Evolutionary conservation across 35 echinoderm and acorn worm species (phyloP).

Genomic region (Patiria miniata): DNA sequence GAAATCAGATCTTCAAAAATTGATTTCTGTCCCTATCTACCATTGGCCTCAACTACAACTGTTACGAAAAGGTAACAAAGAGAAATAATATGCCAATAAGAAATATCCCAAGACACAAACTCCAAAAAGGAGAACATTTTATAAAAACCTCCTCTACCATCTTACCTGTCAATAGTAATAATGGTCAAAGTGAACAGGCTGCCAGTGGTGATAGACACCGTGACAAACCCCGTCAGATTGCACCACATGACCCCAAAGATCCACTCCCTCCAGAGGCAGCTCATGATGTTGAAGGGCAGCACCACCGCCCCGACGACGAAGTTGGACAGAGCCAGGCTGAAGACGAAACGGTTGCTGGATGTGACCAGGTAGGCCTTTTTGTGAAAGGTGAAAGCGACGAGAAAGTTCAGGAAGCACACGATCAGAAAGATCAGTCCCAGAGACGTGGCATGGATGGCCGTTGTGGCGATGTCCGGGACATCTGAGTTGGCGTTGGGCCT

Average conservation of each 20-base stretch:
- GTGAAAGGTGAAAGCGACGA: slow-evolving; percentile 49
- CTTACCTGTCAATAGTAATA: slow-evolving; percentile 73
- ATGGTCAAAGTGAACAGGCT: slow-evolving; percentile 44
- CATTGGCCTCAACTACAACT: too few relatives aligned
- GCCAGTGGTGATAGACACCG: slow-evolving; percentile 45
- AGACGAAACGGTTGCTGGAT: slow-evolving; percentile 63
- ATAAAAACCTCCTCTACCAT: too few relatives aligned
- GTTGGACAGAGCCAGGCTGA: slow-evolving; percentile 62
- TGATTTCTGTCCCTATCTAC: too few relatives aligned
- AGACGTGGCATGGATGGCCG: slow-evolving; percentile 31
- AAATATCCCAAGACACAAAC: too few relatives aligned
- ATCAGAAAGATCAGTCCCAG: slow-evolving; percentile 30
- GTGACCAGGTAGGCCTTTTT: slow-evolving; percentile 60
- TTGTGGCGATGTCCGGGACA: not conserved
- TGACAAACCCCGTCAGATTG: slow-evolving; percentile 61
- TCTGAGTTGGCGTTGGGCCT: not conserved
- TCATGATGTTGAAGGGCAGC: slow-evolving; percentile 60
- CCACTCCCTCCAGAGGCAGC: slow-evolving; percentile 53
- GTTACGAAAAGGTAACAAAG: too few relatives aligned
- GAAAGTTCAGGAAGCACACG: slow-evolving; percentile 55
- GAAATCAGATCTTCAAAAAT: too few relatives aligned
- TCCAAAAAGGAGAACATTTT: too few relatives aligned
- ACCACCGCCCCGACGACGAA: slow-evolving; percentile 42
- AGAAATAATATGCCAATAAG: too few relatives aligned
- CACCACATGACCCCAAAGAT: slow-evolving; percentile 74